Conservation (phyloP, 2,113 vertebrate genomes). For the Sander vitreus region DNA sequence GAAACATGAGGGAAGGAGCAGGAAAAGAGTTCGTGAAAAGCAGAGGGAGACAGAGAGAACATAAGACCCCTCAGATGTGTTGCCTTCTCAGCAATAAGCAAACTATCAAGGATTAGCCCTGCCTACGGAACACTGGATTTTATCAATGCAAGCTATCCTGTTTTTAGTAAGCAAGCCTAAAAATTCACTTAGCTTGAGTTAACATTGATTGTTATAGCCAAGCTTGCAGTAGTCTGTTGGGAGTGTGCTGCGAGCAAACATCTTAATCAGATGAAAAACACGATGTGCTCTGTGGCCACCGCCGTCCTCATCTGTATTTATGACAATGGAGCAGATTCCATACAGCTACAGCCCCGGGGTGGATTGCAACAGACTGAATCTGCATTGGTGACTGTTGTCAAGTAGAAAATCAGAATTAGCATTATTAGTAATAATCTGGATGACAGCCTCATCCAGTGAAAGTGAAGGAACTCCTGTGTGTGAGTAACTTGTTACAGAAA, state of each 20-base stretch:
- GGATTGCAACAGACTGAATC: conserved; percentile 9
- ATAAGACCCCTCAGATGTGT: conserved; percentile 7
- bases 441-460: conserved; percentile 28
- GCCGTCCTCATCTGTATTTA: conserved; percentile 37
- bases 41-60: background rate
- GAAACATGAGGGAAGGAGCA: background rate
- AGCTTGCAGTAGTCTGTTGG: conserved; percentile 13
- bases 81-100: conserved; percentile 8
- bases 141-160: conserved; percentile 42
- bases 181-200: conserved; percentile 36
- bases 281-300: conserved; percentile 6
- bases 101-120: conserved; percentile 37
- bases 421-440: conserved; percentile 41
- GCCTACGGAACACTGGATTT: conserved; percentile 25
- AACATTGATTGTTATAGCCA: conserved; percentile 38
- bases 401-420: conserved; percentile 34
- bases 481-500: conserved; percentile 4
- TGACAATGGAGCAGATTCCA: conserved; percentile 44
- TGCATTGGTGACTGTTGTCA: conserved; percentile 4
- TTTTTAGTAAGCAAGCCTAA: conserved; percentile 32
- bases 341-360: conserved; percentile 9
- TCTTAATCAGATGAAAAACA: conserved; percentile 45
- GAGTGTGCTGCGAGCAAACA: conserved; percentile 23
- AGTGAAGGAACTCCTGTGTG: conserved; percentile 25
- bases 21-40: background rate